phyloP scores from a whole-genome alignment of 2,113 vertebrate genomes.

The Platysteira castanea region DNA sequence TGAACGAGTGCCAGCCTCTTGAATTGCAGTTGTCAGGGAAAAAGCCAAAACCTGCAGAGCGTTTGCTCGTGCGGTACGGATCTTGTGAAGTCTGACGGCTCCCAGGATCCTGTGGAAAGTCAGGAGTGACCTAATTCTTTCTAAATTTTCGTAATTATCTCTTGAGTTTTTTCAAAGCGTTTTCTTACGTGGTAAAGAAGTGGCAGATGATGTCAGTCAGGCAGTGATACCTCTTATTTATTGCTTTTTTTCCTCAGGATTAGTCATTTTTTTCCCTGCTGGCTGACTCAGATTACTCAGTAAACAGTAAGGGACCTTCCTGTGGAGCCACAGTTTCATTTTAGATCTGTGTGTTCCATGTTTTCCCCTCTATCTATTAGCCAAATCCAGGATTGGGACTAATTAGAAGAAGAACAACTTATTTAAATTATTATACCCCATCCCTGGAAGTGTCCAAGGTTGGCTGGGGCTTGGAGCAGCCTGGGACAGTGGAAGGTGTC shows the following conservation, averaged over 20 bases:
- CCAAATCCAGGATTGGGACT: neutral
- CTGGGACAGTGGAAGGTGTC: neutral
- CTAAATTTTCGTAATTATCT: neutral
- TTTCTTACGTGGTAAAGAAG: neutral
- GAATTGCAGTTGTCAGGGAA: constrained; percentile 36
- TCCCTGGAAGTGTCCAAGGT: neutral
- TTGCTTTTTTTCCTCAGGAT: neutral
- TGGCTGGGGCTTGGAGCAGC: neutral
- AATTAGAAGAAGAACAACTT: neutral
- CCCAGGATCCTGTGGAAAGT: neutral
- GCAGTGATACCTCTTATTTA: neutral
- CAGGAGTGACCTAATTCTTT: neutral
- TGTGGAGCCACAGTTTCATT: neutral
- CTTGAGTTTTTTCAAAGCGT: accelerated
- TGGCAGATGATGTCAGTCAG: neutral
- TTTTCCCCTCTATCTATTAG: neutral
- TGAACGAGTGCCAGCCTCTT: constrained; percentile 12
- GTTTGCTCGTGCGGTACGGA: neutral
- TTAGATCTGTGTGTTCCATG: neutral
- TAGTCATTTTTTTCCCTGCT: neutral
- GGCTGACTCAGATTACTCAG: neutral
- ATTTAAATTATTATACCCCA: neutral
- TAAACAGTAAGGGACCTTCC: neutral
- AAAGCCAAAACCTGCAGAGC: neutral
- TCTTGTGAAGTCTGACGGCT: neutral